Base-by-base conservation (phyloP, 2,113 vertebrate species). In the Coracopsis vasa region DNA sequence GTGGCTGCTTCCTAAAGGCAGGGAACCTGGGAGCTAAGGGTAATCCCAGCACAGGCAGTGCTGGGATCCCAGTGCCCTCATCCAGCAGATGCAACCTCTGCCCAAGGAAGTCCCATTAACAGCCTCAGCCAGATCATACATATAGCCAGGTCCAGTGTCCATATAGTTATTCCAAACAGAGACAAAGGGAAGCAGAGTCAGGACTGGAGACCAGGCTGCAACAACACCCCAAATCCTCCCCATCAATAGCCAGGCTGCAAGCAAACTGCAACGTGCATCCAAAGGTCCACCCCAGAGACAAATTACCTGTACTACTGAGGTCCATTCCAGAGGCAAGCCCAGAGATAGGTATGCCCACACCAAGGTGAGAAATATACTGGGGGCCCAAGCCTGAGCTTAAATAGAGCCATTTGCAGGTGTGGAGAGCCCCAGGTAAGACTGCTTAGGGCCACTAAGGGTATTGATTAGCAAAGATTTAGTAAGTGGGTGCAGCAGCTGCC, bases 311-410 rank as follows among this genome's bases (percentile, higher is more conserved):
- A 13, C 0, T 0, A 3, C 11, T 15, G 31, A 31, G 14, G 6
- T n/a, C 53, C 6, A 2, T 2, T 2, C 62, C 7, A 18, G 31
- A 21, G 14, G 6, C 16, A 58, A 10, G 3, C 2, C 3, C 50
- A 86, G 62, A 39, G 5, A 4, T 0, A 0, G 1, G 3, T 1
- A 5, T 3, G 0, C 3, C 25, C 2, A 1, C 33, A 50, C 4
- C 0, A 0, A 35, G 17, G 6, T 0, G 6, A 60, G 5, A 10
- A 71, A 7, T 0, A 0, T 0, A 0, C 0, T 0, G 0, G 1
- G 0, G 1, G 4, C 1, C 12, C 33, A 54, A 33, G 7, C 8
- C 58, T 42, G 86, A 86, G 72, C 28, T 84, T 53, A 73, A 91
- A 80, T 86, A 2, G 67, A 48, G 1, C 14, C 0, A 0, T 1